These are phyloP conservation scores for Lepidonotus clava DNA, from an alignment of 2,888 invertebrate genomes.

Conservation along the genomic window DNA sequence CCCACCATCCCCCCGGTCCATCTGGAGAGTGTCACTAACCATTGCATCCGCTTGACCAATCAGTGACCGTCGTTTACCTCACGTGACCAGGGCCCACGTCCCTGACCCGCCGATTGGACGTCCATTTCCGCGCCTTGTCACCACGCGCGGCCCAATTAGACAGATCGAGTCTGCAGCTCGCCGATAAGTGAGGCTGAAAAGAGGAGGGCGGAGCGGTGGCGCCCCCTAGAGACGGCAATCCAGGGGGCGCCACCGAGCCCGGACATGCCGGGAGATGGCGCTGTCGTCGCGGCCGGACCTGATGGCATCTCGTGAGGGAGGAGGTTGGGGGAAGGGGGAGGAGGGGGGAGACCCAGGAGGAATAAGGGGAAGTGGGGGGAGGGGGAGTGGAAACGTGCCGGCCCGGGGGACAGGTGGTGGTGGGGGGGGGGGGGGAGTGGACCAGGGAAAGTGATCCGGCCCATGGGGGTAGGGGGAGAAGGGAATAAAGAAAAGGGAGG, in stretches of 20 bases:
- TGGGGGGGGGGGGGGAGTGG: not conserved
- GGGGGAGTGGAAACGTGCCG: not conserved
- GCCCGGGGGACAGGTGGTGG: not conserved
- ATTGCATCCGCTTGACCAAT: slow-evolving; percentile 30
- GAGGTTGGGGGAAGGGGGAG: not conserved
- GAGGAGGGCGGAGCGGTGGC: not conserved
- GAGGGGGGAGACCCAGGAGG: not conserved
- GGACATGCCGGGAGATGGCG: slow-evolving; percentile 49
- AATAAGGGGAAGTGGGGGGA: not conserved
- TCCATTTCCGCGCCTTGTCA: slow-evolving; percentile 50
- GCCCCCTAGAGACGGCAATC: slow-evolving; percentile 7
- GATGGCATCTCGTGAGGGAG: slow-evolving; percentile 38
- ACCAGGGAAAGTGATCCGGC: not conserved
- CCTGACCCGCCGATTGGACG: slow-evolving; percentile 20
- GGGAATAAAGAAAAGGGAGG: too few species aligned
- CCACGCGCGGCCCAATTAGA: slow-evolving; percentile 44
- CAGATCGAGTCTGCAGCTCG: slow-evolving; percentile 34
- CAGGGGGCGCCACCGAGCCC: slow-evolving; percentile 6
- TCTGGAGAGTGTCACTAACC: slow-evolving; percentile 31
- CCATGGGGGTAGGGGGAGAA: not conserved
- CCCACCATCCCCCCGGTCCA: not conserved
- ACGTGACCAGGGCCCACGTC: slow-evolving; percentile 30
- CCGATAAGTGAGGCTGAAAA: slow-evolving; percentile 43
- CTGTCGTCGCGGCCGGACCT: slow-evolving; percentile 30
- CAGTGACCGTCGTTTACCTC: slow-evolving; percentile 20